A percentile compares a stretch with the other conserved stretches of the same genome.
Evolutionary conservation across 2,797 vertebrate species (phyloP).

Genomic region (Poecilia velifera): DNA sequence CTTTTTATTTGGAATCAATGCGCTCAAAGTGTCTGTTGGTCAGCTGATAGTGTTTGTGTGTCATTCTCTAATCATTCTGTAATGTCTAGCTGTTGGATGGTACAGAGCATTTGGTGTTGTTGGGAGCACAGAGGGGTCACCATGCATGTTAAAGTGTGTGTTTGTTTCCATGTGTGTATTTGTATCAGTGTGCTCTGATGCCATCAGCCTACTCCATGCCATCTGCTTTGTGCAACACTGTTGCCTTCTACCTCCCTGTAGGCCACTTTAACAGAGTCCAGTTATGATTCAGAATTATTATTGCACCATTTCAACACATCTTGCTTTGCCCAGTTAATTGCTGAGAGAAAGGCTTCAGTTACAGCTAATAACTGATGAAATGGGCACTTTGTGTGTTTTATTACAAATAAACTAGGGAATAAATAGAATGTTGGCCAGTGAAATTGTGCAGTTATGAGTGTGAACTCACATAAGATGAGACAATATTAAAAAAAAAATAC

Average conservation of each 20-base stretch:
- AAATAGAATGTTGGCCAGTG: background rate
- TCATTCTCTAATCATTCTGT: constrained; percentile 25
- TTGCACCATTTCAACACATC: background rate
- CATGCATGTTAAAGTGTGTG: background rate
- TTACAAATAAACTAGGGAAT: background rate
- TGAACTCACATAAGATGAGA: background rate
- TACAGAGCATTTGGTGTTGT: constrained; percentile 3
- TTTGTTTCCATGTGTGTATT: constrained; percentile 6
- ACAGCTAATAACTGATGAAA: background rate
- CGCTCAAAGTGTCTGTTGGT: constrained; percentile 9
- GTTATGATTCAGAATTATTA: constrained; percentile 49
- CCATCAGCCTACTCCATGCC: constrained; percentile 30
- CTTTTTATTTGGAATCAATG: constrained; percentile 1
- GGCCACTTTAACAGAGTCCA: constrained; percentile 34
- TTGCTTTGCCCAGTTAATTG: constrained; percentile 18
- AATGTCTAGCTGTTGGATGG: constrained; percentile 33
- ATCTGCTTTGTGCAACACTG: constrained; percentile 42
- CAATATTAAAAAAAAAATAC: no score
- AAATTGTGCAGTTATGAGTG: background rate
- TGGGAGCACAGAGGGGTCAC: constrained; percentile 27
- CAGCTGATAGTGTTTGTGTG: background rate
- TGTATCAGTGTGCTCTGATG: constrained; percentile 20
- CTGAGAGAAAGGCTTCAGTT: constrained; percentile 9
- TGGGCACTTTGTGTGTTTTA: background rate
- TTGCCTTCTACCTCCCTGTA: constrained; percentile 31